Conservation (phyloP, 2,797 vertebrate species). For the Xenops minutus region DNA sequence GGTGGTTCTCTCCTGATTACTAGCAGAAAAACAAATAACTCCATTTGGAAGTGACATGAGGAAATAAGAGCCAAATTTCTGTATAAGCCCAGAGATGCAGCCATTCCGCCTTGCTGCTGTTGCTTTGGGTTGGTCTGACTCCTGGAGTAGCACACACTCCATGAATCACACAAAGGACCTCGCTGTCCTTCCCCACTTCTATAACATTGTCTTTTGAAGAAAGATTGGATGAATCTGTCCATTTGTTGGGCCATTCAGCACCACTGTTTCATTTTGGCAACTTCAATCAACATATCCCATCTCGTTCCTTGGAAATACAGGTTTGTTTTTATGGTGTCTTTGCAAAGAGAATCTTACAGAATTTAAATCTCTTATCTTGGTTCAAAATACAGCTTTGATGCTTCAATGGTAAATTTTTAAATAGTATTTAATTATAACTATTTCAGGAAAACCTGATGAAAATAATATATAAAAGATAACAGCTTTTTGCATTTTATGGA, state of each 20-base stretch:
- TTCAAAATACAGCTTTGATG: not conserved
- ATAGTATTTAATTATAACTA: conserved; percentile 23
- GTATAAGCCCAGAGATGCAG: not conserved
- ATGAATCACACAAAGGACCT: not conserved
- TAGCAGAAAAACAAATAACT: not conserved
- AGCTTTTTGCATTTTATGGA: not conserved
- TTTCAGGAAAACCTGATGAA: not conserved
- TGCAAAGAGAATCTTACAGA: not conserved
- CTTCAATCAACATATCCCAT: not conserved
- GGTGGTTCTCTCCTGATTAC: not conserved
- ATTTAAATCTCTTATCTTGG: not conserved
- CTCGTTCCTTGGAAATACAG: not conserved
- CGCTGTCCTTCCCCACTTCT: not conserved
- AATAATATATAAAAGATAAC: conserved; percentile 5
- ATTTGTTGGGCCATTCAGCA: not conserved
- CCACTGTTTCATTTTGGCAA: not conserved
- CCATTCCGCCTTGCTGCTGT: not conserved
- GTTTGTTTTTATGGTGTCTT: not conserved
- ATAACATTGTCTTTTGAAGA: not conserved
- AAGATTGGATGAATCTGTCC: not conserved
- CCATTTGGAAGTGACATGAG: not conserved
- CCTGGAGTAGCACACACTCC: not conserved
- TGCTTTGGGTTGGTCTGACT: not conserved
- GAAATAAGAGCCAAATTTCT: not conserved
- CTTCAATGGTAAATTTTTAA: not conserved